These are phyloP conservation scores for Poliocrania exsul DNA, from an alignment of 2,797 vertebrate genomes.

Conservation along the genomic window DNA sequence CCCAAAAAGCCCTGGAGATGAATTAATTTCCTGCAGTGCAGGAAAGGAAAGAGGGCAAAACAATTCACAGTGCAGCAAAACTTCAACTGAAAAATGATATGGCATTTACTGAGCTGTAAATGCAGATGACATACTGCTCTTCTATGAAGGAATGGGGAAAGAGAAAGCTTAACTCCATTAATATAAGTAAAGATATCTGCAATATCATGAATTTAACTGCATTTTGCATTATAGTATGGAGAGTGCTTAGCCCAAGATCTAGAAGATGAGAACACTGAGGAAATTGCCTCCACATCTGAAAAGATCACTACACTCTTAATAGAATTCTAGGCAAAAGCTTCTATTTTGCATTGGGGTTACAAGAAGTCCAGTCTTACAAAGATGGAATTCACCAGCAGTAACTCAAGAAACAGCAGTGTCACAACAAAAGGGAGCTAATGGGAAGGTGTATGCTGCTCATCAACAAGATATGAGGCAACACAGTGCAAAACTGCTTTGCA, in stretches of 20 bases:
- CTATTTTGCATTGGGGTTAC: not conserved
- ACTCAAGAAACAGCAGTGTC: not conserved
- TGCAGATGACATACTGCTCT: not conserved
- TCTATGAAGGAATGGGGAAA: not conserved
- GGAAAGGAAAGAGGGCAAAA: slow-evolving; percentile 1
- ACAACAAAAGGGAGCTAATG: not conserved
- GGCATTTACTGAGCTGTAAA: not conserved
- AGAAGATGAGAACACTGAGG: not conserved
- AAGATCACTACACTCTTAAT: not conserved
- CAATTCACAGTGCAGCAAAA: not conserved
- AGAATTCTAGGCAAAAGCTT: not conserved
- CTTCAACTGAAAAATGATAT: not conserved
- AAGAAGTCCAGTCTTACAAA: not conserved
- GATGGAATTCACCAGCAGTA: not conserved
- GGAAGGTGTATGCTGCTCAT: not conserved
- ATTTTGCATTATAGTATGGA: not conserved
- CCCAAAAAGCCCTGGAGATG: not conserved
- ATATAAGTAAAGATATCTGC: not conserved
- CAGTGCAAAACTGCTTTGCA: not conserved
- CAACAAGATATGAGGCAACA: not conserved
- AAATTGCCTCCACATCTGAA: not conserved
- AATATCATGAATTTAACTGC: not conserved
- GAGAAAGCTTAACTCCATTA: not conserved
- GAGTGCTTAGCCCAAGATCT: not conserved
- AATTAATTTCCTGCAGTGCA: not conserved